A percentile compares a stretch with the other conserved stretches of the same genome.
Evolutionary conservation across 2,113 vertebrate genomes (phyloP).

Genomic region (Antennarius striatus): DNA sequence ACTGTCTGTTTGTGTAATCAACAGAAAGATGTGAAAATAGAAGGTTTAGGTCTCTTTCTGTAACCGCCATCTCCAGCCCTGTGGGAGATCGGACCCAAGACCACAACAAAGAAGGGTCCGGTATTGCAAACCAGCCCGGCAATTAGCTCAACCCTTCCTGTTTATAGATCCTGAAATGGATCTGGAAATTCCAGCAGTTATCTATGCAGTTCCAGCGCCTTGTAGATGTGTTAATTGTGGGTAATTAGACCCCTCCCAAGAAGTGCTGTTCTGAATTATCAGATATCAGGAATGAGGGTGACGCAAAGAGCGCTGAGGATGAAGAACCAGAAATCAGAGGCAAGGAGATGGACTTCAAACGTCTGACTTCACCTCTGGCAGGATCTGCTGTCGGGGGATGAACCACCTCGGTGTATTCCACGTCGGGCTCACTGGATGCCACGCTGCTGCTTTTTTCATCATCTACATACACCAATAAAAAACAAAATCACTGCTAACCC

Average conservation of each 20-base stretch:
- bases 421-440: constrained; percentile 61
- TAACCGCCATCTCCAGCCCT: constrained; percentile 9
- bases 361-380: constrained; percentile 55
- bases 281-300: constrained; percentile 44
- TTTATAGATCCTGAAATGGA: constrained; percentile 59
- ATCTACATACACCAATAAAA: neutral
- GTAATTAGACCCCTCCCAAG: constrained; percentile 76
- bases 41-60: constrained; percentile 8
- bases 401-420: constrained; percentile 82
- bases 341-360: neutral
- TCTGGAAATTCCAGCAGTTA: constrained; percentile 51
- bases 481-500: constrained; percentile 4
- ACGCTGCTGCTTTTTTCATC: constrained; percentile 57
- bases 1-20: constrained; percentile 17
- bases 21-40: constrained; percentile 35
- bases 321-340: neutral
- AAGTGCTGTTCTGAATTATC: constrained; percentile 56
- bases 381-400: constrained; percentile 63
- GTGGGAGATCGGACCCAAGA: constrained; percentile 11
- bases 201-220: constrained; percentile 14
- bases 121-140: constrained; percentile 29
- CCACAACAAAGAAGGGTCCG: constrained; percentile 9
- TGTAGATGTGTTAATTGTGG: constrained; percentile 59
- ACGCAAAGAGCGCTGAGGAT: neutral
- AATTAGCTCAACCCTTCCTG: constrained; percentile 78